Conservation (phyloP, 2,888 invertebrate species). For the Drosophila kanekoi region DNA sequence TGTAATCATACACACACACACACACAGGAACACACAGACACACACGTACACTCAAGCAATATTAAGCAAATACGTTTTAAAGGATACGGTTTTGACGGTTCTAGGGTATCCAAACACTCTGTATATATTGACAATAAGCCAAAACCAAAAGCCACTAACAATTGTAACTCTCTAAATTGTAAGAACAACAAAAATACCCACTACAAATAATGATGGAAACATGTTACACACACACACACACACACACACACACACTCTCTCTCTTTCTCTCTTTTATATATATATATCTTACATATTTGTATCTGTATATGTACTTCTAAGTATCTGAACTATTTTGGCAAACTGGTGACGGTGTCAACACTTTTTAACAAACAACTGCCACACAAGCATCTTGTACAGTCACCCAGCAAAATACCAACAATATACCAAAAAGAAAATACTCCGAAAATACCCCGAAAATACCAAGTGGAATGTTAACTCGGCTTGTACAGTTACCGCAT, state of each 20-base stretch:
- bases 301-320: conserved; percentile 28
- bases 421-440: neutral
- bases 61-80: conserved; percentile 14
- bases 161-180: conserved; percentile 47
- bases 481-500: conserved; percentile 44
- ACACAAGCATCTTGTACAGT: conserved; percentile 35
- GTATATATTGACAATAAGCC: conserved; percentile 57
- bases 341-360: conserved; percentile 49
- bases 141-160: conserved; percentile 49
- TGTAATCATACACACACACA: conserved; percentile 28
- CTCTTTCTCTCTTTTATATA: neutral
- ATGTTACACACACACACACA: conserved; percentile 25
- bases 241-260: conserved; percentile 5
- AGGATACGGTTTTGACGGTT: conserved; percentile 45
- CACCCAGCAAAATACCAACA: conserved; percentile 8
- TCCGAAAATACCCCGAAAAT: neutral
- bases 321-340: conserved; percentile 40
- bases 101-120: conserved; percentile 50
- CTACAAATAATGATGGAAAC: conserved; percentile 14
- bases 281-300: conserved; percentile 29
- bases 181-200: conserved; percentile 37
- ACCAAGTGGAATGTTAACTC: neutral
- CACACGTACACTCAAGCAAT: conserved; percentile 8
- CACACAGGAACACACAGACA: conserved; percentile 10
- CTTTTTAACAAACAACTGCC: conserved; percentile 25